phyloP scores from a whole-genome alignment of 2,888 invertebrate species.

The Crocallis elinguaria region DNA sequence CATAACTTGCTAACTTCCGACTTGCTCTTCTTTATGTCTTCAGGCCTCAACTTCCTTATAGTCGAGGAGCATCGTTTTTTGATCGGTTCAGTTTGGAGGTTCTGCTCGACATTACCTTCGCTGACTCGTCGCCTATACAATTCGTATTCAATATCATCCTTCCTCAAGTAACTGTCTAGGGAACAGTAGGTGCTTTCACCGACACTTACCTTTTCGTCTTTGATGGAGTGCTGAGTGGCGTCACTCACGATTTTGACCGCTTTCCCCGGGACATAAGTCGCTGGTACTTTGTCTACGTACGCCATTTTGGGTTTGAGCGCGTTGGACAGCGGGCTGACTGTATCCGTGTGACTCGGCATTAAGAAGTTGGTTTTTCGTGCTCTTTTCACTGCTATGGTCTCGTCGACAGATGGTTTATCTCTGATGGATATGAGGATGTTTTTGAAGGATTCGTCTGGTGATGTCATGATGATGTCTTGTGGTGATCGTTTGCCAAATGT shows the following conservation, averaged over 20 bases:
- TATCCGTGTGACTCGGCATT: slow-evolving; percentile 66
- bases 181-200: slow-evolving; percentile 66
- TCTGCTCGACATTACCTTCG: slow-evolving; percentile 66
- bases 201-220: slow-evolving; percentile 71
- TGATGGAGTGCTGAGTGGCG: slow-evolving; percentile 67
- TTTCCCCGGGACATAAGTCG: slow-evolving; percentile 87
- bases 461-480: slow-evolving; percentile 80
- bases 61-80: slow-evolving; percentile 77
- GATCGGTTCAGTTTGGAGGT: slow-evolving; percentile 42
- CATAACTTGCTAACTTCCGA: slow-evolving; percentile 82
- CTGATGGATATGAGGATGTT: slow-evolving; percentile 75
- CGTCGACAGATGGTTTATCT: slow-evolving; percentile 69
- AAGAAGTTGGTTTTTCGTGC: slow-evolving; percentile 67
- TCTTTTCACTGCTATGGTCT: slow-evolving; percentile 68
- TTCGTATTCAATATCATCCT: slow-evolving; percentile 70
- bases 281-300: slow-evolving; percentile 68
- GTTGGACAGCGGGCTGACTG: slow-evolving; percentile 62
- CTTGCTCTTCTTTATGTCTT: slow-evolving; percentile 76
- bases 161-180: slow-evolving; percentile 84
- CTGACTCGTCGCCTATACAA: slow-evolving; percentile 68
- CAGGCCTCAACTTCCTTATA: slow-evolving; percentile 66
- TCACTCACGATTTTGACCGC: slow-evolving; percentile 89
- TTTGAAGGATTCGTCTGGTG: slow-evolving; percentile 77
- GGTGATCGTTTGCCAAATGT: slow-evolving; percentile 70
- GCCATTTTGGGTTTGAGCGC: slow-evolving; percentile 72